These are phyloP conservation scores for Orthochromis malagaraziensis DNA, from an alignment of 2,113 vertebrate genomes.

Conservation along the genomic window DNA sequence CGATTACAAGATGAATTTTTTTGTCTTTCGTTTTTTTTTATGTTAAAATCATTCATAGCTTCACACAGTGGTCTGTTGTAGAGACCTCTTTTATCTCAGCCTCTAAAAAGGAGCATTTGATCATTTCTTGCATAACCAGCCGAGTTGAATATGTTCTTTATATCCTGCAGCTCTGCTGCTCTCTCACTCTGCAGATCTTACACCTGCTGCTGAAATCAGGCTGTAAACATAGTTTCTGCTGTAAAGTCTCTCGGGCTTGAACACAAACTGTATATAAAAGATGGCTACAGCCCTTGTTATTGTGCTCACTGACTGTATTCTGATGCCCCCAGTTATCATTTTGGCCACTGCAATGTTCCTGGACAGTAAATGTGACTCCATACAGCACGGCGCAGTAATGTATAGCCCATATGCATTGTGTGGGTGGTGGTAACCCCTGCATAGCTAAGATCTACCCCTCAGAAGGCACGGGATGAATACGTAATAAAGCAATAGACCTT, in stretches of 20 bases:
- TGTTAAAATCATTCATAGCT: not conserved
- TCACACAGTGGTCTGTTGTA: not conserved
- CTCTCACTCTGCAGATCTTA: not conserved
- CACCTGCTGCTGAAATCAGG: not conserved
- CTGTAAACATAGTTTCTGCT: not conserved
- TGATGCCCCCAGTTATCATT: rapidly evolving
- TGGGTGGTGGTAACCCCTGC: not conserved
- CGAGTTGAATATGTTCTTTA: rapidly evolving
- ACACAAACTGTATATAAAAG: not conserved
- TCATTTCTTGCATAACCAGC: not conserved
- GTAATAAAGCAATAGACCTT: rapidly evolving
- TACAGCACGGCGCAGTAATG: not conserved
- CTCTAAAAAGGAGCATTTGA: not conserved
- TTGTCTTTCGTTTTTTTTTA: not conserved
- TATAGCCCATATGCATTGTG: not conserved
- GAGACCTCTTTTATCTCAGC: not conserved
- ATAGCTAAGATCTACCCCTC: not conserved
- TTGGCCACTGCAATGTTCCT: not conserved
- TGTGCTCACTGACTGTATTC: not conserved
- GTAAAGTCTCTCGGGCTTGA: rapidly evolving
- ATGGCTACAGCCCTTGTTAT: not conserved
- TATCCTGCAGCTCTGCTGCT: not conserved
- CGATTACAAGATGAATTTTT: not conserved
- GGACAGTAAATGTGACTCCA: not conserved
- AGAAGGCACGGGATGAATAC: not conserved